Conservation (phyloP, 2,113 vertebrate species). For the Pseudorasbora parva region DNA sequence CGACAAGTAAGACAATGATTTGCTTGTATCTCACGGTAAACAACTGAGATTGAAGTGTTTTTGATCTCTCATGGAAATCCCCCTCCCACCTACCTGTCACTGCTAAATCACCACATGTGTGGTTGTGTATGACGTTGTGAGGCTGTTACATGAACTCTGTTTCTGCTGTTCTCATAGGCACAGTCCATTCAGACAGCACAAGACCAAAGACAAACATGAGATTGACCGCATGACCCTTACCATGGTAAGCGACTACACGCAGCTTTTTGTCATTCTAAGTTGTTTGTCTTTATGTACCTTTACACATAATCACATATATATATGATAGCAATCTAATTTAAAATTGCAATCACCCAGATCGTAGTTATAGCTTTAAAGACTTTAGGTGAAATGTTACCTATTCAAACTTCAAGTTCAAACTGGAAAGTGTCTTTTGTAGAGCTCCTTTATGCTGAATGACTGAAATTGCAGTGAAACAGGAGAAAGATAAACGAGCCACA, state of each 20-base stretch:
- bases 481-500: not conserved
- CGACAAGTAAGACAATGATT: not conserved
- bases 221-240: constrained; percentile 99
- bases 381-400: not conserved
- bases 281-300: not conserved
- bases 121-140: not conserved
- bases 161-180: constrained; percentile 77
- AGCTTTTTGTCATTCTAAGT: not conserved
- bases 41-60: not conserved
- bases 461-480: not conserved
- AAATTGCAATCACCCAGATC: not conserved
- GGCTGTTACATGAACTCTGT: constrained; percentile 21
- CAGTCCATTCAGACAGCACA: constrained; percentile 98
- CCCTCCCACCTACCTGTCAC: not conserved
- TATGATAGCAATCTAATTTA: not conserved
- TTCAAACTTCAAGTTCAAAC: not conserved
- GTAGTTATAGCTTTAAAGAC: not conserved
- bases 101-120: not conserved
- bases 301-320: not conserved
- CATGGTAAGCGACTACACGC: constrained; percentile 81
- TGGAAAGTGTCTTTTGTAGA: not conserved
- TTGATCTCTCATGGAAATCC: constrained; percentile 8
- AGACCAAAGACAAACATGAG: constrained; percentile 99
- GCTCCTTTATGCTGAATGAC: not conserved
- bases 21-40: not conserved